Evolutionary conservation across 2,888 invertebrate species (phyloP).

Genomic region (Teleiodes luculella): DNA sequence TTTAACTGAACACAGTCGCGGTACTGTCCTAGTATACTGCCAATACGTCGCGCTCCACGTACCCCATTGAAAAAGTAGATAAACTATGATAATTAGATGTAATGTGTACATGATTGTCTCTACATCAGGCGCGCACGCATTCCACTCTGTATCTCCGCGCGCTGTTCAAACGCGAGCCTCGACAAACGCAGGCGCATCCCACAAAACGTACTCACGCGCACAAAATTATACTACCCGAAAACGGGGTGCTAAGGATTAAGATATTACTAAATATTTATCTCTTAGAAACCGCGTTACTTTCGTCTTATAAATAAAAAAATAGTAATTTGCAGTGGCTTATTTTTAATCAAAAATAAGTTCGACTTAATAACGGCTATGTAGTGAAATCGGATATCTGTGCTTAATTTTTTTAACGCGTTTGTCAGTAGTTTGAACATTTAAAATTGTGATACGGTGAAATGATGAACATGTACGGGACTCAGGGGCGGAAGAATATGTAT

Average conservation of each 20-base stretch:
- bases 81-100: conserved; percentile 72
- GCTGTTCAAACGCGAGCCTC: neutral
- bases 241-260: conserved; percentile 58
- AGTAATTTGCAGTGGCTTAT: conserved; percentile 53
- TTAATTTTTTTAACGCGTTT: conserved; percentile 32
- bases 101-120: conserved; percentile 55
- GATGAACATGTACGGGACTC: conserved; percentile 60
- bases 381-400: conserved; percentile 24
- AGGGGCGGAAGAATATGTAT: conserved; percentile 57
- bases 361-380: conserved; percentile 35
- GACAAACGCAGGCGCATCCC: conserved; percentile 28
- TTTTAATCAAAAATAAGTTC: conserved; percentile 64
- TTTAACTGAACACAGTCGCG: neutral
- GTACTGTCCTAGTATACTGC: conserved; percentile 37
- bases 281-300: conserved; percentile 44
- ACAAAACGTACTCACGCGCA: conserved; percentile 30
- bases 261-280: conserved; percentile 65
- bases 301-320: conserved; percentile 15
- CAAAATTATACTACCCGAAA: conserved; percentile 21
- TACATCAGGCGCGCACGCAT: conserved; percentile 47
- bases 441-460: conserved; percentile 38
- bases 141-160: conserved; percentile 29
- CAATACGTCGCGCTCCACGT: conserved; percentile 68
- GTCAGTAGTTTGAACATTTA: conserved; percentile 33
- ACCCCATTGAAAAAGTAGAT: conserved; percentile 73